Evolutionary conservation across 1,140 invertebrate genomes (phyloP).

Genomic region (Hormaphis cornu): DNA sequence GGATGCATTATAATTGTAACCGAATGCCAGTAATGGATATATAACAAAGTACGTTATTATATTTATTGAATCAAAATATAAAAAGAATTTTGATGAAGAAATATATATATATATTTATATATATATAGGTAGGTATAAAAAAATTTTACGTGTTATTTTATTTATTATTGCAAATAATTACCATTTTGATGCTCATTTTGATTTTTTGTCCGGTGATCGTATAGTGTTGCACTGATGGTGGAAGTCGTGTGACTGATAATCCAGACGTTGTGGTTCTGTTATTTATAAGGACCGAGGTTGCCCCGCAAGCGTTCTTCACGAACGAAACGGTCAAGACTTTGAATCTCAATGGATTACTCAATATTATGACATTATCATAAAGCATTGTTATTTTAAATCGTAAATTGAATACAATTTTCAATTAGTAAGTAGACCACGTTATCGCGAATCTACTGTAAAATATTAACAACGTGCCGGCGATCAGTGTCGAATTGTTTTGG

Average conservation of each 20-base stretch:
- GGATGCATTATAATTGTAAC: no score
- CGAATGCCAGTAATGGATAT: no score
- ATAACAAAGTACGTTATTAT: no score
- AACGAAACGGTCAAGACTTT: background rate
- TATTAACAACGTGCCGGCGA: background rate
- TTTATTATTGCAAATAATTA: background rate
- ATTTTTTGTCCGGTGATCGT: background rate
- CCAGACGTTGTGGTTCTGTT: background rate
- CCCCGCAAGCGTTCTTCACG: background rate
- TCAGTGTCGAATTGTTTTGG: slow-evolving; percentile 10
- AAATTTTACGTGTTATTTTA: background rate
- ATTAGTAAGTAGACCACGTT: no score
- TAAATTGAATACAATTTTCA: no score
- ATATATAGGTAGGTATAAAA: no score
- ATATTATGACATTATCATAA: background rate
- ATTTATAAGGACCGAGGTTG: background rate
- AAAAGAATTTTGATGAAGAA: no score
- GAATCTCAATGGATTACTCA: background rate
- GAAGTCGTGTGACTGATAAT: background rate
- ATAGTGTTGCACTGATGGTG: background rate
- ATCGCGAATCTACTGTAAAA: background rate
- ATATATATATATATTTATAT: no score
- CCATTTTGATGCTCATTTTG: slow-evolving; percentile 24
- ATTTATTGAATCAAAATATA: no score
- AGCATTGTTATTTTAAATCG: no score